These are phyloP conservation scores for Acipenser oxyrinchus DNA, from an alignment of 2,797 vertebrate genomes.

Conservation along the genomic window DNA sequence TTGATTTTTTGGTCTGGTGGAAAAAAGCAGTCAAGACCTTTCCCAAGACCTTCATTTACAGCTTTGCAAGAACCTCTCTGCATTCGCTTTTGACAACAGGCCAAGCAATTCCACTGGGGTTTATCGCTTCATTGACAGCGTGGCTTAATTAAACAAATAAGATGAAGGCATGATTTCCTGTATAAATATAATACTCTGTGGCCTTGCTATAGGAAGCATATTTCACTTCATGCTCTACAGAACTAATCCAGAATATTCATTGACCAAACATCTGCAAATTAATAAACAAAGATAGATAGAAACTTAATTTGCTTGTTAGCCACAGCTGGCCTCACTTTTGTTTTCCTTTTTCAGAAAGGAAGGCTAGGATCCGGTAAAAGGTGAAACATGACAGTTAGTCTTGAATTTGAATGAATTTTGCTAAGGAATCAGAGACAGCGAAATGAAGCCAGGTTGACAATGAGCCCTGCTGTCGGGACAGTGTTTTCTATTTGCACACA, in stretches of 20 bases:
- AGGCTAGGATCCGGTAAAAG: slow-evolving; percentile 46
- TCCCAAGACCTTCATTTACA: slow-evolving; percentile 39
- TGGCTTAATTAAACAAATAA: too few species aligned
- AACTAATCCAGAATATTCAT: too few species aligned
- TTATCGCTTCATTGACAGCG: slow-evolving; percentile 34
- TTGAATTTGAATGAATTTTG: slow-evolving; percentile 38
- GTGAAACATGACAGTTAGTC: slow-evolving; percentile 45
- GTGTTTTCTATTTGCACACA: slow-evolving; percentile 48
- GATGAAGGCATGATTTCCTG: too few species aligned
- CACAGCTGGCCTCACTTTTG: slow-evolving; percentile 3
- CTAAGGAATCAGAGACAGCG: slow-evolving; percentile 30
- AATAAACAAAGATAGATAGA: too few species aligned
- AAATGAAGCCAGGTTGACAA: slow-evolving; percentile 34
- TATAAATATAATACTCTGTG: too few species aligned
- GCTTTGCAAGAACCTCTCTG: background rate
- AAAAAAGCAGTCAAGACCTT: slow-evolving; percentile 32
- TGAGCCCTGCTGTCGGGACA: slow-evolving; percentile 33
- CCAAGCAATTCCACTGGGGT: slow-evolving; percentile 19
- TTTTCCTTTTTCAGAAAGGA: slow-evolving; percentile 41
- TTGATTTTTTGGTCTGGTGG: too few species aligned
- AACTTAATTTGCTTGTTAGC: background rate
- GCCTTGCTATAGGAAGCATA: too few species aligned
- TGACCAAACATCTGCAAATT: too few species aligned
- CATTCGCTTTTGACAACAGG: too few species aligned
- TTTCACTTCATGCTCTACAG: too few species aligned